Conservation (phyloP, 2,797 vertebrate species). For the Microtus obscurus region DNA sequence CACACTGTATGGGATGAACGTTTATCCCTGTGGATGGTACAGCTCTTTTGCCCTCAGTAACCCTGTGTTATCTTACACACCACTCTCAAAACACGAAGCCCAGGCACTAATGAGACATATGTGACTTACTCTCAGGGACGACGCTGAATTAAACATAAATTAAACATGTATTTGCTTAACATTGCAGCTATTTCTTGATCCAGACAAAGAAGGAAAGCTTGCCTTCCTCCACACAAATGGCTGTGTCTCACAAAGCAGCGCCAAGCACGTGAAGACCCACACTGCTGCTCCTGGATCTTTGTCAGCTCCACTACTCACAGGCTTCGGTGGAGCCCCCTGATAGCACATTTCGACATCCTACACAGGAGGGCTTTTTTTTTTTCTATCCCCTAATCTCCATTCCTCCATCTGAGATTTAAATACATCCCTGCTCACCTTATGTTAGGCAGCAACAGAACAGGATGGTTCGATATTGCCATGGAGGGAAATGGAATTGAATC, state of each 20-base stretch:
- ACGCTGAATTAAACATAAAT: constrained; percentile 30
- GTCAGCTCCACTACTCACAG: constrained; percentile 55
- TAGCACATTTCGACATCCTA: constrained; percentile 39
- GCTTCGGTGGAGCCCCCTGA: constrained; percentile 60
- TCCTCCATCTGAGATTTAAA: constrained; percentile 71
- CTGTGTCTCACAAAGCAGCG: constrained; percentile 28
- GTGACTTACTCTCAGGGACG: constrained; percentile 18
- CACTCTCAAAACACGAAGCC: constrained; percentile 30
- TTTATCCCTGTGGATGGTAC: not conserved
- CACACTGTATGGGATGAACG: not conserved
- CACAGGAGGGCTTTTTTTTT: constrained; percentile 4
- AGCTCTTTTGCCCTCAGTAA: not conserved
- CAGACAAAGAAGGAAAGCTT: not conserved
- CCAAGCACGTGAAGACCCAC: constrained; percentile 20
- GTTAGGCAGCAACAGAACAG: constrained; percentile 54
- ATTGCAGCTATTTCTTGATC: constrained; percentile 45
- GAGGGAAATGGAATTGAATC: not conserved
- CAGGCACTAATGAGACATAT: constrained; percentile 17
- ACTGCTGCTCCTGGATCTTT: not conserved
- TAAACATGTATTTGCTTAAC: constrained; percentile 62
- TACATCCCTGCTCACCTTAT: constrained; percentile 60
- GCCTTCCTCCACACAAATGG: constrained; percentile 28
- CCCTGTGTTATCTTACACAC: not conserved
- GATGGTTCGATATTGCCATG: not conserved
- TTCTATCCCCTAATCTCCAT: constrained; percentile 63